Conservation (phyloP, 2,888 invertebrate genomes). For the Brachylomia viminalis region DNA sequence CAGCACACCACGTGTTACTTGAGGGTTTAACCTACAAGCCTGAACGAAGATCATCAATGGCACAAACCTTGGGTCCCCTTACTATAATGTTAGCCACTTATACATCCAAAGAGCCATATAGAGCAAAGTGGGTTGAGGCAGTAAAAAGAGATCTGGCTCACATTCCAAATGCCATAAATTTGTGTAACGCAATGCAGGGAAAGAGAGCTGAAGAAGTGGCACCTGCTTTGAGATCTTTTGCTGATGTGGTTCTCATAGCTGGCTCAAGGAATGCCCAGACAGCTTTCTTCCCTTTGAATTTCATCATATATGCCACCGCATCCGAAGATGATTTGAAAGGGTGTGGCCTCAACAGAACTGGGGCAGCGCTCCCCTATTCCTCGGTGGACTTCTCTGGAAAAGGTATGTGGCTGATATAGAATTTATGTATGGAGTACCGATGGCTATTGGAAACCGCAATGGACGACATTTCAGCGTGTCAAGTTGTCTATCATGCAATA, state of each 20-base stretch:
- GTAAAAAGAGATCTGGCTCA: neutral
- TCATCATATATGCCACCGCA: too few relatives aligned
- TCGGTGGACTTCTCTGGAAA: neutral
- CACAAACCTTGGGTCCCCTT: neutral
- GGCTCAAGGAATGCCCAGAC: too few relatives aligned
- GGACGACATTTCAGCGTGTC: neutral
- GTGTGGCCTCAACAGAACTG: too few relatives aligned
- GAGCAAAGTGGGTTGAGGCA: neutral
- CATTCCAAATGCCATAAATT: neutral
- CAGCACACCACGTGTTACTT: neutral
- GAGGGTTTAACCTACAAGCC: neutral
- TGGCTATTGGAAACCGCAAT: neutral
- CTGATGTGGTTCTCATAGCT: too few relatives aligned
- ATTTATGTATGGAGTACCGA: neutral
- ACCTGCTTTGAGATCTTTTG: too few relatives aligned
- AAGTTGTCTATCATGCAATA: neutral
- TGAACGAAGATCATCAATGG: neutral
- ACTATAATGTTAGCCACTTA: neutral
- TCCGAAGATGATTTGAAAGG: too few relatives aligned
- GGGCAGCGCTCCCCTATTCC: too few relatives aligned
- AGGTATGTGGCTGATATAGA: neutral
- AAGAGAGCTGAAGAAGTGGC: neutral
- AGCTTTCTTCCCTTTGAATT: too few relatives aligned
- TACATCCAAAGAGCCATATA: neutral
- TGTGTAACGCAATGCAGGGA: neutral